A percentile compares a stretch with the other conserved stretches of the same genome.
These are phyloP conservation scores for Sturmia bella DNA, from an alignment of 2,888 invertebrate species.

Conservation along the genomic window DNA sequence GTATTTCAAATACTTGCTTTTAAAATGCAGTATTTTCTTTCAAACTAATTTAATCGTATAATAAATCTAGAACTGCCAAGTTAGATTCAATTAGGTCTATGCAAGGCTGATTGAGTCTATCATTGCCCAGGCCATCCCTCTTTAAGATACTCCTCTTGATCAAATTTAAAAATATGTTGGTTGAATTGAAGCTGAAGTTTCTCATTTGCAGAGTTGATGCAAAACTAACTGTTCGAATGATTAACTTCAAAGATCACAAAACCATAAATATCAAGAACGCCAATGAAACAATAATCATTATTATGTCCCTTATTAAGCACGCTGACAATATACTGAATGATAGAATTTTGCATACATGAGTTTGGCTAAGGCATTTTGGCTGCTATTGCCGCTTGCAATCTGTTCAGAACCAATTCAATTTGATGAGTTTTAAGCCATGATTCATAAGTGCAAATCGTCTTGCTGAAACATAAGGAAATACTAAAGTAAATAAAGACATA, in stretches of 20 bases:
- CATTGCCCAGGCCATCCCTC: slow-evolving; percentile 99
- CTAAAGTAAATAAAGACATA: neutral
- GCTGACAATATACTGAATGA: slow-evolving; percentile 95
- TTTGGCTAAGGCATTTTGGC: slow-evolving; percentile 97
- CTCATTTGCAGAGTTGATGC: slow-evolving; percentile 99
- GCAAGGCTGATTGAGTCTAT: slow-evolving; percentile 99
- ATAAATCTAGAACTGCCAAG: slow-evolving; percentile 94
- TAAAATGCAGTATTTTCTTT: too few relatives aligned
- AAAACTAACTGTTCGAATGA: slow-evolving; percentile 99
- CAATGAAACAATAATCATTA: slow-evolving; percentile 92
- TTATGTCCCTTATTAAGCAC: slow-evolving; percentile 93
- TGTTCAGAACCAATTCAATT: slow-evolving; percentile 95
- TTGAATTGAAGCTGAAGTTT: slow-evolving; percentile 99
- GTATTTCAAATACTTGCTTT: too few relatives aligned
- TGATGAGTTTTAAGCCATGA: slow-evolving; percentile 94
- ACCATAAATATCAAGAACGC: slow-evolving; percentile 98
- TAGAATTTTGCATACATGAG: slow-evolving; percentile 95
- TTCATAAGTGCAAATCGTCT: slow-evolving; percentile 86
- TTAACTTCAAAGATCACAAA: slow-evolving; percentile 98
- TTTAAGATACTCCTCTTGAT: slow-evolving; percentile 98
- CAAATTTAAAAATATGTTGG: slow-evolving; percentile 98
- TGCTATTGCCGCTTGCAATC: slow-evolving; percentile 87
- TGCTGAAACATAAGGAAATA: slow-evolving; percentile 79
- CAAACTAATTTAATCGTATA: too few relatives aligned
- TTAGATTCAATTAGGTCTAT: slow-evolving; percentile 98